Percentiles rank a stretch among this genome's conserved stretches.
These are phyloP conservation scores for Actinernus sp. DNA, from an alignment of 92 coral and sea anemone species.

Conservation along the genomic window DNA sequence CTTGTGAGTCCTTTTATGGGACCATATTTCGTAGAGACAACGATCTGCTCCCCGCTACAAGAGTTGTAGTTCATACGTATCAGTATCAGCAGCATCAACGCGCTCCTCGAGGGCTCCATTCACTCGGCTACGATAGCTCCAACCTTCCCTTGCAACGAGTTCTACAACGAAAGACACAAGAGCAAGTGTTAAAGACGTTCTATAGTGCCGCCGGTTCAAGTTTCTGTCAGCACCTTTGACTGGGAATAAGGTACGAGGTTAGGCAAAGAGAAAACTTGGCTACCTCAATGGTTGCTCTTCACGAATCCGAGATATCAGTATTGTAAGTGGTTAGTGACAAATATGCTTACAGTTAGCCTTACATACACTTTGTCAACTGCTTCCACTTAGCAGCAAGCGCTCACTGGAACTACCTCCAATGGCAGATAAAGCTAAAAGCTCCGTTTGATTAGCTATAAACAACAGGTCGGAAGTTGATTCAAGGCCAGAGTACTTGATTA, in stretches of 20 bases:
- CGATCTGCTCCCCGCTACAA: neutral
- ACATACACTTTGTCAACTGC: no score
- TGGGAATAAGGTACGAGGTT: no score
- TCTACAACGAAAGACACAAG: neutral
- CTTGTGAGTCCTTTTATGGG: conserved; percentile 56
- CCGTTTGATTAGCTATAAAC: conserved; percentile 12
- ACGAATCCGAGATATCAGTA: no score
- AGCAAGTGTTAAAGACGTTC: neutral
- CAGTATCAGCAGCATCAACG: neutral
- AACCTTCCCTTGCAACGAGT: neutral
- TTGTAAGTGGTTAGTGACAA: no score
- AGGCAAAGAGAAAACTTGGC: no score
- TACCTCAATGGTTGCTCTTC: no score
- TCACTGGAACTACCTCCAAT: no score
- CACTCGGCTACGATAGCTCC: neutral
- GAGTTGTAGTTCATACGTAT: neutral
- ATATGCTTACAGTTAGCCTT: no score
- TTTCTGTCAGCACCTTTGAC: conserved; percentile 9
- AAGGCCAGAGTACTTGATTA: conserved; percentile 37
- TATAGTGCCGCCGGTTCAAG: conserved; percentile 1
- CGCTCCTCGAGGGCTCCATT: neutral
- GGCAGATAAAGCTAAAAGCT: no score
- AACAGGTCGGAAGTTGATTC: conserved; percentile 35
- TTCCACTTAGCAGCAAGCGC: no score
- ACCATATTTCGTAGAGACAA: conserved; percentile 67